These are phyloP conservation scores for Neotoma lepida DNA, from an alignment of 2,113 vertebrate species.

Conservation along the genomic window DNA sequence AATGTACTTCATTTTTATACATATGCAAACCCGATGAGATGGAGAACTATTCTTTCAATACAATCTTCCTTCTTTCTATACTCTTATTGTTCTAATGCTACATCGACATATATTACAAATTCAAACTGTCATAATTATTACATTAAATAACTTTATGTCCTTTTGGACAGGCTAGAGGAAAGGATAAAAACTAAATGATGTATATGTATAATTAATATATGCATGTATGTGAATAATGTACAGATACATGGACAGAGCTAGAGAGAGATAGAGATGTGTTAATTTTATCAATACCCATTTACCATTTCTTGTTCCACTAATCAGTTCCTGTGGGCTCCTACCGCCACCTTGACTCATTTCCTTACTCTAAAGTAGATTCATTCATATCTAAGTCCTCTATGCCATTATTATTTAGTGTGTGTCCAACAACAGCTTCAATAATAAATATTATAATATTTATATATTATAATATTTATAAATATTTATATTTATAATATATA, in stretches of 20 bases:
- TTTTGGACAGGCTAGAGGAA: background rate
- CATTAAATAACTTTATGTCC: background rate
- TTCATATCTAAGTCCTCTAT: background rate
- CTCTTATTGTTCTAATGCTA: background rate
- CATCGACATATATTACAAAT: background rate
- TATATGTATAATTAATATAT: background rate
- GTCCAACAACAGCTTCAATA: background rate
- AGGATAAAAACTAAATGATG: background rate
- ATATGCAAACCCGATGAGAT: background rate
- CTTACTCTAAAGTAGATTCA: background rate
- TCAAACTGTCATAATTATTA: background rate
- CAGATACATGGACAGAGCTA: background rate
- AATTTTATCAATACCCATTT: background rate
- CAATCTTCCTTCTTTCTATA: background rate
- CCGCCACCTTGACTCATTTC: background rate
- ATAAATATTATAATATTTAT: too few species aligned
- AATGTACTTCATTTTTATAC: background rate
- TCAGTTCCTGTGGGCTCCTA: background rate
- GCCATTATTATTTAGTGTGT: background rate
- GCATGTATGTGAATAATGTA: background rate
- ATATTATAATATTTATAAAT: too few species aligned
- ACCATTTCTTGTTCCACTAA: background rate
- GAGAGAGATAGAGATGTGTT: background rate
- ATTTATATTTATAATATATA: too few species aligned
- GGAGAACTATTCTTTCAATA: background rate